Conservation (phyloP, 2,113 vertebrate genomes). For the Typhlomys cinereus region DNA sequence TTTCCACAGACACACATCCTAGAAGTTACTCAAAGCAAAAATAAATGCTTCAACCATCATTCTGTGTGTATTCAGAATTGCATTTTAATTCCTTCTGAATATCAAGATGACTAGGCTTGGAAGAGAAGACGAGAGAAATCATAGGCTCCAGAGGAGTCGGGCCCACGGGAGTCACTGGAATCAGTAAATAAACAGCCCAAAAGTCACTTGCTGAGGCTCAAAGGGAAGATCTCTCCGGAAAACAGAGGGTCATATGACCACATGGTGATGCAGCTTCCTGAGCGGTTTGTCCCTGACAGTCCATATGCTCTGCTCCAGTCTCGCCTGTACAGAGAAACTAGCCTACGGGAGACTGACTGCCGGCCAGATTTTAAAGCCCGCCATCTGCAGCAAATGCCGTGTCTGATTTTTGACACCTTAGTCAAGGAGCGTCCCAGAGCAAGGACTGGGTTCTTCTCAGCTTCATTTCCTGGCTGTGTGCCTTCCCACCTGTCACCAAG, state of each 20-base stretch:
- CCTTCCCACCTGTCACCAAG: not conserved
- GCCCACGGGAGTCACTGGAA: not conserved
- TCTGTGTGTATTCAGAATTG: constrained; percentile 15
- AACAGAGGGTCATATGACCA: not conserved
- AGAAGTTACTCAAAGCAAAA: constrained; percentile 27
- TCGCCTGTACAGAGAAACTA: not conserved
- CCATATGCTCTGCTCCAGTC: not conserved
- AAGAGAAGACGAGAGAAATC: not conserved
- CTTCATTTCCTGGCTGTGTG: not conserved
- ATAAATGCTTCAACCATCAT: not conserved
- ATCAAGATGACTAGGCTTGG: not conserved
- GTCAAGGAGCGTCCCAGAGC: not conserved
- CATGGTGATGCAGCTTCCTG: not conserved
- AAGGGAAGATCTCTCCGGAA: not conserved
- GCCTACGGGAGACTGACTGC: not conserved
- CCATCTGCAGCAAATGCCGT: not conserved
- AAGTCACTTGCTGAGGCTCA: not conserved
- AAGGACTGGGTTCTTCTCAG: not conserved
- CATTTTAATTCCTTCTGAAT: constrained; percentile 1
- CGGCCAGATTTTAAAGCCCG: not conserved
- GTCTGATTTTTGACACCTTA: not conserved
- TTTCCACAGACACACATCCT: not conserved
- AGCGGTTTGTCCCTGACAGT: not conserved
- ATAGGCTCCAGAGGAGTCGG: not conserved
- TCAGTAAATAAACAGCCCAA: constrained; percentile 32